Base-by-base conservation (phyloP, 2,797 vertebrate species). In the Acanthornis magna region DNA sequence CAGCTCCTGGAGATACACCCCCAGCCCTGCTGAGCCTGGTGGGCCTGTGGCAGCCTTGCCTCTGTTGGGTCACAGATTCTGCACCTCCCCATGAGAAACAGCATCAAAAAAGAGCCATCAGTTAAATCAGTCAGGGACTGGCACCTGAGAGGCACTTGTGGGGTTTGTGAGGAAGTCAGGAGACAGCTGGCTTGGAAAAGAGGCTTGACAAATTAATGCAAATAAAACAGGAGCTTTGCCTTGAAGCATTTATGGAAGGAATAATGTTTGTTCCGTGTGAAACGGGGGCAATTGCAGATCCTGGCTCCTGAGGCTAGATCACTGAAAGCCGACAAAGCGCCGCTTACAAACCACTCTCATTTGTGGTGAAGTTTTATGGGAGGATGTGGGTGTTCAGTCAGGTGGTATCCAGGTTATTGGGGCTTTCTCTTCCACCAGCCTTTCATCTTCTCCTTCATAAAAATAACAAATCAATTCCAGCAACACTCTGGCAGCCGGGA, bases 21-120 rank as follows among this genome's bases (percentile, higher is more conserved):
- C 48, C 36, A 23, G 16, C 5, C 21, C 15, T 38, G 19, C 25
- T 75, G 12, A 40, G 11, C 20, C 29, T 23, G 34, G 3, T 70
- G 63, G 38, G 48, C 10, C 32, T 40, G 27, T 5, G 22, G 53
- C 63, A 50, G 13, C 30, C 18, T 51, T 51, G 32, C 45, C 40
- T 47, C 14, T 47, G 7, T 2, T 55, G 61, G 27, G 2, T 21
- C 17, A 13, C 29, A 42, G 8, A 25, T 22, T 43, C 26, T 61
- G 36, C 42, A 51, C 9, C 23, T 51, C 16, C 23, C 25, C 48
- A 11, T 0, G 0, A 81, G 51, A 43, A 5, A 7, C 66, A 74
- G 21, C 4, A 8, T 2, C 23, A 51, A 57, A 26, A 66, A 27
- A 75, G 21, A 43, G 14, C 16, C 58, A 15, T 43, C 66, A 51